phyloP scores from a whole-genome alignment of 2,113 vertebrate genomes.

The Puffinus mauretanicus region DNA sequence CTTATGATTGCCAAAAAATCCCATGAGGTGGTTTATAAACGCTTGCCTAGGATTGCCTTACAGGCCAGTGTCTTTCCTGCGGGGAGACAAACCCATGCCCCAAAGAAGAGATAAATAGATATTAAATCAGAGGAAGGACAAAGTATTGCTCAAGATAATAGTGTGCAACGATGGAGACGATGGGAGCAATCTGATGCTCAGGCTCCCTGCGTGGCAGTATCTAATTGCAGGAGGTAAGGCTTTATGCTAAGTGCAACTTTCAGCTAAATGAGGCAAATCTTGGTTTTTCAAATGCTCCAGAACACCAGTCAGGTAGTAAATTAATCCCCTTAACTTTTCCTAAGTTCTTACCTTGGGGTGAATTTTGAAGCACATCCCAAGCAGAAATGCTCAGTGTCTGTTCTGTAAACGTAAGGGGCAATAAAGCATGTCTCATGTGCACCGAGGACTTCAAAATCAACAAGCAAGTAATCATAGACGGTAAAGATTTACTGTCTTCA shows the following conservation, averaged over 20 bases:
- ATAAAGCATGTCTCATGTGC: not conserved
- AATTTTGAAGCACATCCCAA: not conserved
- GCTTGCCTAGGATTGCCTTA: not conserved
- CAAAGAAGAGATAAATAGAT: not conserved
- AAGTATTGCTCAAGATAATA: not conserved
- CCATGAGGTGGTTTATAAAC: not conserved
- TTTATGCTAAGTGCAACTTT: not conserved
- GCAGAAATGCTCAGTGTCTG: not conserved
- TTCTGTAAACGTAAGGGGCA: not conserved
- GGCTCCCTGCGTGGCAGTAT: not conserved
- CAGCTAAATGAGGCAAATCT: not conserved
- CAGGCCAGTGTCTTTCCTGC: not conserved
- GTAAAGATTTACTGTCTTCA: not conserved
- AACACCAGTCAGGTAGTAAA: not conserved
- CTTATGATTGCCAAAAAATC: not conserved
- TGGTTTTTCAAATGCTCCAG: not conserved
- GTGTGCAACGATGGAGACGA: rapidly evolving
- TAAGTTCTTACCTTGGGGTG: not conserved
- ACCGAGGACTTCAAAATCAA: not conserved
- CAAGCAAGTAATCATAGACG: not conserved
- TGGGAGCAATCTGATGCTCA: rapidly evolving
- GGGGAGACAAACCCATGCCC: not conserved
- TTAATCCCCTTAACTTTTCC: not conserved
- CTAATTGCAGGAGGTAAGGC: not conserved
- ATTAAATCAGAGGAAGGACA: not conserved